phyloP scores from a whole-genome alignment of 2,797 vertebrate species.

The Characodon lateralis region DNA sequence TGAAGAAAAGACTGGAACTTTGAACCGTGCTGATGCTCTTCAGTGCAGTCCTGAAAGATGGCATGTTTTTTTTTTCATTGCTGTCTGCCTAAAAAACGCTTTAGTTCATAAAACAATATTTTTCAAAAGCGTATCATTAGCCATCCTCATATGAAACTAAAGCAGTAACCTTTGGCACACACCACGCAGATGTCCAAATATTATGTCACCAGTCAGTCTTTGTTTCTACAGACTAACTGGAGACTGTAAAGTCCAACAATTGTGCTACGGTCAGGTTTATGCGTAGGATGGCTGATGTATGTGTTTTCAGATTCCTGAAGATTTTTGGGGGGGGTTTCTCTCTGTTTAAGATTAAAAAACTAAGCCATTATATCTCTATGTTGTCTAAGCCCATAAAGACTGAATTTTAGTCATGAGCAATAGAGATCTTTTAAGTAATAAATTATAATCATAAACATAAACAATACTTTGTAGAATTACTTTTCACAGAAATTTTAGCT shows the following conservation, averaged over 20 bases:
- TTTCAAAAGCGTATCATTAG: constrained; percentile 24
- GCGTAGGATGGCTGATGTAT: constrained; percentile 14
- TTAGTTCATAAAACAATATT: constrained; percentile 18
- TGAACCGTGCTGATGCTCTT: neutral
- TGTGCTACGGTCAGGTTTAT: constrained; percentile 8
- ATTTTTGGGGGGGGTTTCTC: neutral
- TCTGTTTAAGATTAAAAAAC: constrained; percentile 16
- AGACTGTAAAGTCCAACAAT: neutral
- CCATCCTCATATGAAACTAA: constrained; percentile 9
- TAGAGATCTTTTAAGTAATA: neutral
- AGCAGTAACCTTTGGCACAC: constrained; percentile 15
- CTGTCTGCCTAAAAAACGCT: constrained; percentile 13
- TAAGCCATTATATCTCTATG: constrained; percentile 5
- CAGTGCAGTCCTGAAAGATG: neutral
- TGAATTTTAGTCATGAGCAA: constrained; percentile 30
- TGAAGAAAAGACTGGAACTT: neutral
- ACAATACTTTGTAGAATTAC: neutral
- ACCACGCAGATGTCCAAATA: neutral
- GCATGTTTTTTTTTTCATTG: constrained; percentile 18
- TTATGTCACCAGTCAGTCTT: constrained; percentile 29
- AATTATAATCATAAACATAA: neutral
- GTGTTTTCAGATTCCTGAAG: constrained; percentile 7
- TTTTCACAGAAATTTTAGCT: neutral
- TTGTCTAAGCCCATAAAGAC: constrained; percentile 12
- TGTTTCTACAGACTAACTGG: constrained; percentile 18